Conservation (phyloP, 37 sponge, comb jelly and placozoan species). For the Diacarnus erythraeanus region DNA sequence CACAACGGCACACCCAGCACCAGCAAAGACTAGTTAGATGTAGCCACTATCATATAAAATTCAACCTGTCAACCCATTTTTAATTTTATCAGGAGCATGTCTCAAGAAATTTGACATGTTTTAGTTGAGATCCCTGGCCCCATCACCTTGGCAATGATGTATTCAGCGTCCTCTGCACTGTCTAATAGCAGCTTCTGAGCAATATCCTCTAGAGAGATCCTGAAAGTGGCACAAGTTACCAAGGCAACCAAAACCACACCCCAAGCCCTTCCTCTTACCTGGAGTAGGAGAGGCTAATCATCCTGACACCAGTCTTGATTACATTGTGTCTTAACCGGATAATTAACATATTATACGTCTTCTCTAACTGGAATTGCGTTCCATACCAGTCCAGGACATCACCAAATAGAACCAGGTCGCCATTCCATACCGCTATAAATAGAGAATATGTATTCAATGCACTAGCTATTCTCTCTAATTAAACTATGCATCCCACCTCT, state of each 20-base stretch:
- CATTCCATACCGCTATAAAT: constrained; percentile 77
- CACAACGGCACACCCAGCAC: too few species aligned
- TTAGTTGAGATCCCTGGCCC: not conserved
- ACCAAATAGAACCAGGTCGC: constrained; percentile 85
- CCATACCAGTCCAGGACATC: constrained; percentile 62
- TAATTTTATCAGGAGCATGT: too few species aligned
- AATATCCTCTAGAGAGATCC: constrained; percentile 91
- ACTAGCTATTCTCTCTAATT: too few species aligned
- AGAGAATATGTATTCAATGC: not conserved
- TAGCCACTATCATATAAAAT: too few species aligned
- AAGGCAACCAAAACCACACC: not conserved
- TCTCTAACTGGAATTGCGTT: constrained; percentile 76
- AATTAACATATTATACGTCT: constrained; percentile 93
- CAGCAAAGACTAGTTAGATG: too few species aligned
- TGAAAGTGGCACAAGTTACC: too few species aligned
- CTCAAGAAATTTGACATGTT: too few species aligned
- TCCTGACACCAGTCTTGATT: constrained; percentile 95
- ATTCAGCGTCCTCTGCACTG: constrained; percentile 94
- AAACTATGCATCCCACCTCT: too few species aligned
- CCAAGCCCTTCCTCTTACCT: constrained; percentile 4
- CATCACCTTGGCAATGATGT: constrained; percentile 91
- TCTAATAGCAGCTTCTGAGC: constrained; percentile 89
- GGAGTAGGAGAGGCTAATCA: constrained; percentile 85
- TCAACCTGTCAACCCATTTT: too few species aligned
- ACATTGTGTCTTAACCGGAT: constrained; percentile 92